Evolutionary conservation across 2,888 invertebrate species (phyloP).

Genomic region (Calliopum simillimum): DNA sequence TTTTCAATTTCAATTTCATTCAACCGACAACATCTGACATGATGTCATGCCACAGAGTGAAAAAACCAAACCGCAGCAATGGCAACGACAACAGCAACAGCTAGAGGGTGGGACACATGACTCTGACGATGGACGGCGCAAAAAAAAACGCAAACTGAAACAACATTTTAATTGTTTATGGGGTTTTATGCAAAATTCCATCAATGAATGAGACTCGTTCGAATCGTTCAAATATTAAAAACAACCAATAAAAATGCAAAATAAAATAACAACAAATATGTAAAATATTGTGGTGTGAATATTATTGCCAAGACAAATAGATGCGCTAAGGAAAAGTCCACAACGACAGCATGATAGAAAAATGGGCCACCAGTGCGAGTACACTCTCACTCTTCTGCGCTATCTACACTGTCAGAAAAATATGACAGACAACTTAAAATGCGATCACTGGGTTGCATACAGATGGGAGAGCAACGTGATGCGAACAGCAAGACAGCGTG

Average conservation of each 20-base stretch:
- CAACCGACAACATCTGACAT: slow-evolving; percentile 8
- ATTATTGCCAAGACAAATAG: no score
- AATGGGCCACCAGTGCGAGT: no score
- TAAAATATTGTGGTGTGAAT: no score
- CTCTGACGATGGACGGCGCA: neutral
- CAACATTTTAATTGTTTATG: slow-evolving; percentile 1
- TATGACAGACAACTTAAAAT: neutral
- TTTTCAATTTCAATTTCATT: neutral
- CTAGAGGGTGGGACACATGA: neutral
- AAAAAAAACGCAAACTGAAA: slow-evolving; percentile 1
- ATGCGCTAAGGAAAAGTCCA: no score
- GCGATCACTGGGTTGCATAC: slow-evolving; percentile 8
- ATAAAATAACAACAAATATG: neutral
- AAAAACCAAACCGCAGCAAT: no score
- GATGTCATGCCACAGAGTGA: neutral
- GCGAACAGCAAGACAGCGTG: neutral
- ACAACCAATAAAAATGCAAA: neutral
- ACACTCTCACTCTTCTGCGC: no score
- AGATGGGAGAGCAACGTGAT: neutral
- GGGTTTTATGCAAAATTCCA: slow-evolving; percentile 8
- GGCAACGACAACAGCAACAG: no score
- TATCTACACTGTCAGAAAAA: no score
- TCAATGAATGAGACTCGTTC: neutral
- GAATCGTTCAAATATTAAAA: neutral
- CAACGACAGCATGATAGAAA: no score